Percentiles rank a stretch among this genome's conserved stretches.
Evolutionary conservation across 1,140 invertebrate species (phyloP).

Genomic region (Drosophila insularis): DNA sequence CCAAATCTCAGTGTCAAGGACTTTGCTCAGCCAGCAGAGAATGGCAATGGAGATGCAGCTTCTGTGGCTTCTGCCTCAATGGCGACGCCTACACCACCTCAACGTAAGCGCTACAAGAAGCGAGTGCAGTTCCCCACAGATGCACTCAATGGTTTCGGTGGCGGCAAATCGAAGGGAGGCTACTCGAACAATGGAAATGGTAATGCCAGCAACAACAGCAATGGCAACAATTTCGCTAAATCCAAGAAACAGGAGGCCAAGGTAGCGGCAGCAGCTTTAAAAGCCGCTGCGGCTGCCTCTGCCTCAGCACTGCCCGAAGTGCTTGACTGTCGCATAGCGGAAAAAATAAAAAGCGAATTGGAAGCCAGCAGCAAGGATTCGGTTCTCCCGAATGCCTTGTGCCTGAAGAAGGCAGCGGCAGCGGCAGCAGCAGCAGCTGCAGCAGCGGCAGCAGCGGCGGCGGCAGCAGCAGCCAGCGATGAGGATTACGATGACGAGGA

Average conservation of each 20-base stretch:
- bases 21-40: slow-evolving; percentile 64
- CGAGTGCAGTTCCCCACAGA: slow-evolving; percentile 79
- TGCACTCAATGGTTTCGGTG: slow-evolving; percentile 67
- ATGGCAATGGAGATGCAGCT: slow-evolving; percentile 41
- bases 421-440: slow-evolving; percentile 59
- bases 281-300: slow-evolving; percentile 53
- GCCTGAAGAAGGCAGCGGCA: slow-evolving; percentile 71
- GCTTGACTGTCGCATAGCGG: slow-evolving; percentile 80
- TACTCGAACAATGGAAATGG: slow-evolving; percentile 14
- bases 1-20: slow-evolving; percentile 81
- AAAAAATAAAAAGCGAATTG: slow-evolving; percentile 82
- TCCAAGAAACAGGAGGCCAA: slow-evolving; percentile 71
- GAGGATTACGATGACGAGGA: slow-evolving; percentile 64
- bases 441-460: slow-evolving; percentile 33
- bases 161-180: slow-evolving; percentile 43
- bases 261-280: slow-evolving; percentile 60
- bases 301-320: slow-evolving; percentile 72
- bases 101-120: slow-evolving; percentile 80
- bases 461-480: slow-evolving; percentile 38
- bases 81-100: slow-evolving; percentile 60
- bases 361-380: slow-evolving; percentile 73
- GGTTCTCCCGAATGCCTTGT: slow-evolving; percentile 61
- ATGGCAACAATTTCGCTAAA: slow-evolving; percentile 39
- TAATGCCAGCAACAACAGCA: slow-evolving; percentile 1
- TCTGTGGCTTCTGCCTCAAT: slow-evolving; percentile 25